Percentiles rank a stretch among this genome's conserved stretches.
phyloP scores from a whole-genome alignment of 2,797 vertebrate species.

The Peromyscus eremicus region DNA sequence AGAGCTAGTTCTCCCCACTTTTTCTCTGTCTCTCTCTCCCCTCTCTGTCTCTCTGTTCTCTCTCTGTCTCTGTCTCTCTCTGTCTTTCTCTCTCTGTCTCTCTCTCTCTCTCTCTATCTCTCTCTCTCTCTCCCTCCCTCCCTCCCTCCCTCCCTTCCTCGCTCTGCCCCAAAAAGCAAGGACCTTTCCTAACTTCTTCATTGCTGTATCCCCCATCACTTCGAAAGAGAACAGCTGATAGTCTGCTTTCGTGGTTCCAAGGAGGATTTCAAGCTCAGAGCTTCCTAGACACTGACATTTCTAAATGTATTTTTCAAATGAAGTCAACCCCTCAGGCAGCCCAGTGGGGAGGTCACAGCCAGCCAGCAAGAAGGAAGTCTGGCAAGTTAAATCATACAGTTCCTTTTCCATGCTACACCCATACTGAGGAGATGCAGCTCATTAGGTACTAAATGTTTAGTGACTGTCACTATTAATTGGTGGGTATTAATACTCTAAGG shows the following conservation, averaged over 20 bases:
- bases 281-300: constrained; percentile 40
- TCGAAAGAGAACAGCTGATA: background rate
- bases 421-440: constrained; percentile 80
- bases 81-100: background rate
- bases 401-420: background rate
- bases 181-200: background rate
- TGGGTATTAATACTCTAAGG: constrained; percentile 86
- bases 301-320: constrained; percentile 52
- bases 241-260: background rate
- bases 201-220: background rate
- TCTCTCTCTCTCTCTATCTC: background rate
- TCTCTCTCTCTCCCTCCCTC: background rate
- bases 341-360: constrained; percentile 31
- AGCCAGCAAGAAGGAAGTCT: constrained; percentile 4
- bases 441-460: constrained; percentile 89
- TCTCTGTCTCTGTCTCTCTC: accelerated
- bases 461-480: constrained; percentile 86
- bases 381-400: constrained; percentile 35
- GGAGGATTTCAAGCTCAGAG: background rate
- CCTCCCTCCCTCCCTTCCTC: background rate
- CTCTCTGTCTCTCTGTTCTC: background rate
- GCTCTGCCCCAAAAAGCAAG: background rate
- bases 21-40: accelerated
- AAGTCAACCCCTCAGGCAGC: constrained; percentile 61
- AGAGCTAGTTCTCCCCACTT: background rate